Percentiles rank a stretch among this genome's conserved stretches.
phyloP scores from a whole-genome alignment of 2,888 invertebrate species.

The Thymelicus sylvestris region DNA sequence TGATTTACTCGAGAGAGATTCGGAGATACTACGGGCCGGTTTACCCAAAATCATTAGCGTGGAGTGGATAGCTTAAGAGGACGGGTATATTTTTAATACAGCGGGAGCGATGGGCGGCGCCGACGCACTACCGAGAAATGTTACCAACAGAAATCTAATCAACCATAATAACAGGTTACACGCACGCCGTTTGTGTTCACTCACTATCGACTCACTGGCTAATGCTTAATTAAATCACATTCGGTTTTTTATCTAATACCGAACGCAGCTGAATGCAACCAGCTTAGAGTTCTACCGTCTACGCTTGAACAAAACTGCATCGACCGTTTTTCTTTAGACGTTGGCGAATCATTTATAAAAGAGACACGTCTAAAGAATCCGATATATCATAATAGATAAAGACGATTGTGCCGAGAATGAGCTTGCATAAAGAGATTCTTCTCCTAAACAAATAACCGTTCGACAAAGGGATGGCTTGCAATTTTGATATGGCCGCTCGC shows the following conservation, averaged over 20 bases:
- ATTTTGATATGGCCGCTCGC: slow-evolving; percentile 67
- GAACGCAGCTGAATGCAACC: slow-evolving; percentile 63
- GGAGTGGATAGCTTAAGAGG: slow-evolving; percentile 74
- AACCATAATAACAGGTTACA: slow-evolving; percentile 84
- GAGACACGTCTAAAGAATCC: slow-evolving; percentile 61
- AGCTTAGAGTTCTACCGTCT: slow-evolving; percentile 39
- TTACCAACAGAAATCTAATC: slow-evolving; percentile 85
- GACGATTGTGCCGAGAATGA: slow-evolving; percentile 60
- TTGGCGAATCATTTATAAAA: slow-evolving; percentile 52
- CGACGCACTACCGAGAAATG: slow-evolving; percentile 83
- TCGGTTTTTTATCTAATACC: slow-evolving; percentile 70
- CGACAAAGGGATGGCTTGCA: slow-evolving; percentile 65
- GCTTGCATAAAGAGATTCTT: slow-evolving; percentile 69
- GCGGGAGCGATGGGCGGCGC: slow-evolving; percentile 83
- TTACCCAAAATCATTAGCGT: slow-evolving; percentile 85
- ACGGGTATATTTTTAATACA: slow-evolving; percentile 82
- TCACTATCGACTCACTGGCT: slow-evolving; percentile 75
- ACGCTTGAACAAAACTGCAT: slow-evolving; percentile 48
- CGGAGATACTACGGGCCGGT: slow-evolving; percentile 76
- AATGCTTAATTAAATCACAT: slow-evolving; percentile 84
- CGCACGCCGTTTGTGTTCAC: slow-evolving; percentile 78
- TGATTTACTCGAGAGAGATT: slow-evolving; percentile 82
- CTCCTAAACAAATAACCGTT: slow-evolving; percentile 69
- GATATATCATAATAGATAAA: slow-evolving; percentile 75
- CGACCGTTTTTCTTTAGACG: slow-evolving; percentile 48